phyloP scores from a whole-genome alignment of 2,797 vertebrate genomes.

The Tenualosa ilisha region DNA sequence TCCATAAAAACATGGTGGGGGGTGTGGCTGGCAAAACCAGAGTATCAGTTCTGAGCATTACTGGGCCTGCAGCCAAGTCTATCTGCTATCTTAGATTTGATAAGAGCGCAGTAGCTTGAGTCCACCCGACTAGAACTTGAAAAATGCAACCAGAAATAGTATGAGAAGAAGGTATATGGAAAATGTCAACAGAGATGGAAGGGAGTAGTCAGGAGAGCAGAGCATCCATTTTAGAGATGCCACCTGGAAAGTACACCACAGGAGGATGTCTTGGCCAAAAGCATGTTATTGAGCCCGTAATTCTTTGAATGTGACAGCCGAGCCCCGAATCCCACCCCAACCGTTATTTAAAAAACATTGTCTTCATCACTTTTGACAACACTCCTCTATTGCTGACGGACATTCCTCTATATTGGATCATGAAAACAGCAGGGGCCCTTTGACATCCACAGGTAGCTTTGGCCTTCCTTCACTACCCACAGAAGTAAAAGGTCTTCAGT shows the following conservation, averaged over 20 bases:
- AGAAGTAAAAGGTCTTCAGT: neutral
- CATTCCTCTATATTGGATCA: neutral
- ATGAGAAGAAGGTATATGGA: conserved; percentile 49
- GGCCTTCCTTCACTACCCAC: neutral
- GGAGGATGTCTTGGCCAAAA: neutral
- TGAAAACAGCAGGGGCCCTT: neutral
- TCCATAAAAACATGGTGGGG: conserved; percentile 44
- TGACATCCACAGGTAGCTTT: neutral
- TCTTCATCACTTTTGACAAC: neutral
- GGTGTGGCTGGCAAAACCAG: conserved; percentile 49
- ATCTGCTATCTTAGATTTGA: conserved; percentile 63
- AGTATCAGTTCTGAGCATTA: conserved; percentile 57
- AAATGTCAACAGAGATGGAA: conserved; percentile 14
- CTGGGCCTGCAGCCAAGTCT: conserved; percentile 58
- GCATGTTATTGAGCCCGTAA: neutral
- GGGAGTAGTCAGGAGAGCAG: neutral
- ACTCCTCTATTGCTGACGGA: neutral
- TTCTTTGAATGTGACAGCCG: neutral
- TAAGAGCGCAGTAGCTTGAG: conserved; percentile 37
- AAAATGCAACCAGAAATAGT: conserved; percentile 26
- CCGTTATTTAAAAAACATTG: conserved; percentile 13
- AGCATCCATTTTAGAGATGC: conserved; percentile 14
- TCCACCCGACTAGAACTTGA: conserved; percentile 19
- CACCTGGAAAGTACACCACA: neutral
- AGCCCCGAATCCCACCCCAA: neutral